Conservation (phyloP, 2,113 vertebrate genomes). For the Pyrgilauda ruficollis region DNA sequence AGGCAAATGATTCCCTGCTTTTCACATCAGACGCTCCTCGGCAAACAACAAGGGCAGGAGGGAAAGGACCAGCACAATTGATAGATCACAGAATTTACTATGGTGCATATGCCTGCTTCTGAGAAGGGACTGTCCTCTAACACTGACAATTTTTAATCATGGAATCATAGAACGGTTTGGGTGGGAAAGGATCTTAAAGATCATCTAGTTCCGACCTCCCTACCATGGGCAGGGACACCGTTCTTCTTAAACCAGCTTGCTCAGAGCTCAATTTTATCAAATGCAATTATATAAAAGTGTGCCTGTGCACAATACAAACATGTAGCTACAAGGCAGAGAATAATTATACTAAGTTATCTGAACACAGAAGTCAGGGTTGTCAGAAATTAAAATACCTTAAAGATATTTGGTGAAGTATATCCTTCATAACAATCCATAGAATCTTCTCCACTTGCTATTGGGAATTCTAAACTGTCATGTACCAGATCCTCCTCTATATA, state of each 20-base stretch:
- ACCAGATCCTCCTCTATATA: conserved; percentile 82
- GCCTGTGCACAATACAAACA: not conserved
- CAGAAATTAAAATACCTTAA: conserved; percentile 78
- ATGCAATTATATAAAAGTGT: not conserved
- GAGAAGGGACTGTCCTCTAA: not conserved
- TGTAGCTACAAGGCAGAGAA: not conserved
- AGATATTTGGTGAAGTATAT: conserved; percentile 33
- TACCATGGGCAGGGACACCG: too few species aligned
- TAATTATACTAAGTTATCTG: not conserved
- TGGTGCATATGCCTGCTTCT: not conserved
- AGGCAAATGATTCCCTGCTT: not conserved
- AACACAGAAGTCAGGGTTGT: not conserved
- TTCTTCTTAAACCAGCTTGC: not conserved
- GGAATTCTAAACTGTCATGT: conserved; percentile 11
- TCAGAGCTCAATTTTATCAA: not conserved
- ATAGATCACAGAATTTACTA: not conserved
- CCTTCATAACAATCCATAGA: conserved; percentile 65
- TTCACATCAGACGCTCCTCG: not conserved
- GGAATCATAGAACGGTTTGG: not conserved
- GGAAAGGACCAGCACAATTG: not conserved
- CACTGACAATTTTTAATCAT: not conserved
- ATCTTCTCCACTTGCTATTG: conserved; percentile 38
- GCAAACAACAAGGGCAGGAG: not conserved
- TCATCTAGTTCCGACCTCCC: not conserved
- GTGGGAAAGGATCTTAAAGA: not conserved